A percentile compares a stretch with the other conserved stretches of the same genome.
Evolutionary conservation across 2,888 invertebrate species (phyloP).

Genomic region (Malthinus flaveolus): DNA sequence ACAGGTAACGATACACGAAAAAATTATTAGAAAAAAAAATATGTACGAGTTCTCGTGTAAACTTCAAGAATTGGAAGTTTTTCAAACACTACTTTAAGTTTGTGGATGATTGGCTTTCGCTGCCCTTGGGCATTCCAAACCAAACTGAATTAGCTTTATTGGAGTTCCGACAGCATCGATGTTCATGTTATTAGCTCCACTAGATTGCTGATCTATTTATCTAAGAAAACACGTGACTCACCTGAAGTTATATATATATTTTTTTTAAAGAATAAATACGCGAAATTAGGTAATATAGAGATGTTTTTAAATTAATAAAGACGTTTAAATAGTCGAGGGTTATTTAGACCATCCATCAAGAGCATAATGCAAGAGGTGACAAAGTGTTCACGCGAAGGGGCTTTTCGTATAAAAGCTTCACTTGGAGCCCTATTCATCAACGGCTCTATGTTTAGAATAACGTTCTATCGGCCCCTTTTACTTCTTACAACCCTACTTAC

Average conservation of each 20-base stretch:
- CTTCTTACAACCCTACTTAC: slow-evolving; percentile 41
- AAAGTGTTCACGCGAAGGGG: slow-evolving; percentile 50
- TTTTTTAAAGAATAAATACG: not conserved
- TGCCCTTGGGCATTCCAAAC: slow-evolving; percentile 47
- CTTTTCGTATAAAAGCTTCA: slow-evolving; percentile 45
- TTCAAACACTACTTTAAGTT: slow-evolving; percentile 26
- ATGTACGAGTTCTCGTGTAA: slow-evolving; percentile 7
- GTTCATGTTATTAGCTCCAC: slow-evolving; percentile 50
- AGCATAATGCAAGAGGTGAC: slow-evolving; percentile 51
- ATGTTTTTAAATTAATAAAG: slow-evolving; percentile 51
- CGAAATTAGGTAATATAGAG: slow-evolving; percentile 13
- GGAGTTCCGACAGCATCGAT: slow-evolving; percentile 47
- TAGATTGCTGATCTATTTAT: slow-evolving; percentile 53
- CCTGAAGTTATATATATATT: slow-evolving; percentile 16
- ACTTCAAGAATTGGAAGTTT: slow-evolving; percentile 19
- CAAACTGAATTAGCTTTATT: slow-evolving; percentile 51
- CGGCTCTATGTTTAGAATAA: slow-evolving; percentile 47
- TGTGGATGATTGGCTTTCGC: slow-evolving; percentile 40
- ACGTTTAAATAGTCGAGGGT: slow-evolving; percentile 49
- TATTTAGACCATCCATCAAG: slow-evolving; percentile 51
- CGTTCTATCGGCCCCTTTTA: slow-evolving; percentile 41
- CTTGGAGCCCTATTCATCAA: slow-evolving; percentile 50
- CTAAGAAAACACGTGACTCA: slow-evolving; percentile 43
- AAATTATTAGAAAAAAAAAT: no score
- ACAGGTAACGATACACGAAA: no score